Conservation (phyloP, 1,140 invertebrate species). For the Agraylea sexmaculata region DNA sequence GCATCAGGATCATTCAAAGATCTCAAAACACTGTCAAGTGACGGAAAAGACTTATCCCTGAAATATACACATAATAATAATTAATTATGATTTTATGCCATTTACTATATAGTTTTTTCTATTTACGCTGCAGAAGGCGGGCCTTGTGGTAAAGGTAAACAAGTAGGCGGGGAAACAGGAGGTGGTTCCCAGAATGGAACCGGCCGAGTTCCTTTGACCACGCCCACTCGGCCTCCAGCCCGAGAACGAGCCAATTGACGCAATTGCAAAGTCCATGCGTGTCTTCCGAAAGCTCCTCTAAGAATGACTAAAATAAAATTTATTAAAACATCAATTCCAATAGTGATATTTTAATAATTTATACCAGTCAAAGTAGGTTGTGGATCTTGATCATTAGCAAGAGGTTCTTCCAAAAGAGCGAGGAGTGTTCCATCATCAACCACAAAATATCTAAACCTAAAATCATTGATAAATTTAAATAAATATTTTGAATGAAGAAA, state of each 20-base stretch:
- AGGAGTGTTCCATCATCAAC: slow-evolving; percentile 82
- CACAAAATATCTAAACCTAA: slow-evolving; percentile 78
- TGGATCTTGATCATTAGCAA: slow-evolving; percentile 69
- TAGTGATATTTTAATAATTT: slow-evolving; percentile 12
- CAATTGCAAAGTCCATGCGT: slow-evolving; percentile 88
- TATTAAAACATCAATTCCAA: neutral
- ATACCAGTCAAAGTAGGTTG: slow-evolving; percentile 57
- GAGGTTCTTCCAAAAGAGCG: slow-evolving; percentile 80
- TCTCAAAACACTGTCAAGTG: slow-evolving; percentile 57
- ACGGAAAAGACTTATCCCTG: slow-evolving; percentile 75
- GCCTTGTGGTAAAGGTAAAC: slow-evolving; percentile 27
- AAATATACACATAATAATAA: slow-evolving; percentile 12
- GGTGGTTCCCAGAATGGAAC: slow-evolving; percentile 30
- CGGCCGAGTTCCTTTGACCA: slow-evolving; percentile 28
- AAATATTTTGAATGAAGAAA: neutral
- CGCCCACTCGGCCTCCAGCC: slow-evolving; percentile 40
- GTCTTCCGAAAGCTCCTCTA: slow-evolving; percentile 81
- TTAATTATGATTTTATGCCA: slow-evolving; percentile 2
- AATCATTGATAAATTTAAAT: slow-evolving; percentile 2
- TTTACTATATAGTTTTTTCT: slow-evolving; percentile 5
- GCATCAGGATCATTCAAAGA: slow-evolving; percentile 39
- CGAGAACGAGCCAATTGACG: slow-evolving; percentile 71
- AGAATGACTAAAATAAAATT: slow-evolving; percentile 60
- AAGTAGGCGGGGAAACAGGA: slow-evolving; percentile 25
- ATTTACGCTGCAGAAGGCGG: slow-evolving; percentile 29